Evolutionary conservation across 2,113 vertebrate genomes (phyloP), one percentile per base, ranked within the genome.

Genomic region (Peucedramus taeniatus): DNA sequence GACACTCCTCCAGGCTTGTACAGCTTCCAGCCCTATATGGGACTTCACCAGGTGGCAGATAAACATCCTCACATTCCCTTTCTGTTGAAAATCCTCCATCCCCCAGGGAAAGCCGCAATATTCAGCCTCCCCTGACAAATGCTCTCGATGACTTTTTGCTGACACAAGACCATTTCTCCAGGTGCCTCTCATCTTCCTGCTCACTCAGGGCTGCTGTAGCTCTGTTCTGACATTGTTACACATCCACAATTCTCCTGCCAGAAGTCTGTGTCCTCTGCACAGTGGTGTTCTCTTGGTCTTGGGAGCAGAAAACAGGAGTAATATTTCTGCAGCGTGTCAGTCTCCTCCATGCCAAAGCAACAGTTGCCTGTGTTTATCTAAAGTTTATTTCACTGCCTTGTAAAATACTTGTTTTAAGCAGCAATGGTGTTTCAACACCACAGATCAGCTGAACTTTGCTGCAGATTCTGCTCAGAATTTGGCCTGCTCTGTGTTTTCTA

Each of bases 401-500:
- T 94, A 91, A 89, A 93, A 57, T 23, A 35, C 68, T 83, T 47
- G 40, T 83, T 92, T 93, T 59, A 90, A 72, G 81, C 45, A 90
- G 75, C 68, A 61, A 28, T 26, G 37, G 79, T 53, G 93, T 91
- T 93, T 92, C 96, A 95, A 9, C 64, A 49, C 44, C 53, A 40
- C 47, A 47, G 65, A 93, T 87, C 84, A 87, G 37, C 66, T 69
- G 65, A 53, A 74, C 72, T 74, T 80, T 80, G 75, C 68, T 81
- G 66, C 82, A 81, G 89, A 83, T 82, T 65, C 66, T 94, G n/a
- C 10, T 90, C 94, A 95, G 79, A 96, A 69, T 96, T 96, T 94
- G 94, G 94, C 93, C 90, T 74, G 65, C 28, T 78, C 75, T 94
- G 74, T 96, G 87, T 93, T 95, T 98, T 98, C 97, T 90, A 89